phyloP scores from a whole-genome alignment of 2,113 vertebrate genomes.

The Cyrtonyx montezumae region DNA sequence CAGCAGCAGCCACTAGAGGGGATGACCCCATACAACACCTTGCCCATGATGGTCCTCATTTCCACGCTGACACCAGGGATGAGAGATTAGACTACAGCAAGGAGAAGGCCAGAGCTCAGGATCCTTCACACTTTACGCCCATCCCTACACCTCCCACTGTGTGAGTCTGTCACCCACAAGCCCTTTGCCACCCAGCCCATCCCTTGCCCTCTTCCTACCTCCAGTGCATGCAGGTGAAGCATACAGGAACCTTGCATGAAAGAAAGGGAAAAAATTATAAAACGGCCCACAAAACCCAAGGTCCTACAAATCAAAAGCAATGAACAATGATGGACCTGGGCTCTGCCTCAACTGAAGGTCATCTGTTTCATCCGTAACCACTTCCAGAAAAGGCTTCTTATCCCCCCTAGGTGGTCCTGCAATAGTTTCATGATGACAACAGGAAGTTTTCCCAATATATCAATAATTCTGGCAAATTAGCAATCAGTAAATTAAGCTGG shows the following conservation, averaged over 20 bases:
- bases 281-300: neutral
- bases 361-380: neutral
- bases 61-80: neutral
- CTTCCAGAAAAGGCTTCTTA: neutral
- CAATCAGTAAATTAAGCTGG: constrained; percentile 57
- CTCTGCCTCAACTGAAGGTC: neutral
- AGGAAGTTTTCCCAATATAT: constrained; percentile 60
- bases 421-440: constrained; percentile 13
- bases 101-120: neutral
- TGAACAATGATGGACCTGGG: neutral
- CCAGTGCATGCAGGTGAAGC: no score
- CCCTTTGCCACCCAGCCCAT: neutral
- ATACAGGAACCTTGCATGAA: neutral
- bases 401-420: constrained; percentile 54
- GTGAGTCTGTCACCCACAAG: neutral
- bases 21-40: neutral
- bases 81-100: accelerated
- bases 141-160: neutral
- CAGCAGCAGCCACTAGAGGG: neutral
- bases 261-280: neutral
- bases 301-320: neutral
- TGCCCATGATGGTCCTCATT: neutral
- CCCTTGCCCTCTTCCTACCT: neutral
- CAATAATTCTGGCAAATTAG: constrained; percentile 55
- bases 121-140: neutral